These are phyloP conservation scores for Tachyglossus aculeatus DNA, from an alignment of 2,797 vertebrate genomes.

Conservation along the genomic window DNA sequence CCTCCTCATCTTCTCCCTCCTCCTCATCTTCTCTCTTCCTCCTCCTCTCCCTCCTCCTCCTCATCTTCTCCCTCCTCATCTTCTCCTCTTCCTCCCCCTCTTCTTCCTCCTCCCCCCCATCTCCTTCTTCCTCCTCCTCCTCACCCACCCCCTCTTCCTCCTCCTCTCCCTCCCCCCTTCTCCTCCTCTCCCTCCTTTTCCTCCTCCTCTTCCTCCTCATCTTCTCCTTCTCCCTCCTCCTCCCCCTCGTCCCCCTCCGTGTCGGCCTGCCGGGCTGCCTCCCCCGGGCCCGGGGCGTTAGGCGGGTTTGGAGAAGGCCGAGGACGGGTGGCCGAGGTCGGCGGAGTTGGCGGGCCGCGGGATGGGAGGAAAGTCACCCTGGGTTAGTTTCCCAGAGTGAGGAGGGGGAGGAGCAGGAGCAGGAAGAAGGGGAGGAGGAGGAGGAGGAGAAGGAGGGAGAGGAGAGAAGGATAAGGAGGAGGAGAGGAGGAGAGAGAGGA, in stretches of 20 bases:
- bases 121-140: too few species aligned
- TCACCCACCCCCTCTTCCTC: too few species aligned
- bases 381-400: neutral
- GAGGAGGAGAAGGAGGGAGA: too few species aligned
- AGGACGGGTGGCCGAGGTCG: neutral
- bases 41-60: neutral
- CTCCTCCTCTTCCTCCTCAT: neutral
- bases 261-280: too few species aligned
- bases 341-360: neutral
- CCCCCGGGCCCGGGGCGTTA: too few species aligned
- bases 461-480: too few species aligned
- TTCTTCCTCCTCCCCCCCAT: too few species aligned
- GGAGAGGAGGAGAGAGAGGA: too few species aligned
- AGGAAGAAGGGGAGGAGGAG: too few species aligned
- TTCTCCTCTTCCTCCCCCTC: neutral
- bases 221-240: neutral
- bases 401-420: neutral
- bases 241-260: neutral
- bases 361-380: neutral
- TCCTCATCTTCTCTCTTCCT: fast-evolving
- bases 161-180: too few species aligned
- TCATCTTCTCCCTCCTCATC: too few species aligned
- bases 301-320: neutral
- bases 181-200: neutral
- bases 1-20: too few species aligned